Evolutionary conservation across 2,113 vertebrate genomes (phyloP).

Genomic region (Trematomus loennbergii): DNA sequence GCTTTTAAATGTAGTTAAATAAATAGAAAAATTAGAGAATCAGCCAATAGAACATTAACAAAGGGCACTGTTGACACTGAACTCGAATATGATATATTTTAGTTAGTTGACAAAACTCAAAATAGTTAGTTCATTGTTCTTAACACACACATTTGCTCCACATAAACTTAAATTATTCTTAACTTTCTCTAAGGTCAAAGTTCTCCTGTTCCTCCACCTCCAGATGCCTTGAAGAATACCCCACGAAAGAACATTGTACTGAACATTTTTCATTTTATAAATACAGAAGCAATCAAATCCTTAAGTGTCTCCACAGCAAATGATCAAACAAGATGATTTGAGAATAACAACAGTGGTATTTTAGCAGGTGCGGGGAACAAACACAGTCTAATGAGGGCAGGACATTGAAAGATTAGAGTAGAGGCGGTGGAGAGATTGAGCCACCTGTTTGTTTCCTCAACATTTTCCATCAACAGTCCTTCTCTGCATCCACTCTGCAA

Average conservation of each 20-base stretch:
- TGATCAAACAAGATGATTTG: conserved; percentile 59
- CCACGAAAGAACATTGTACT: neutral
- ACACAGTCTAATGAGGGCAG: conserved; percentile 58
- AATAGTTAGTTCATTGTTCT: too few species aligned
- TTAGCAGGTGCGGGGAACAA: conserved; percentile 57
- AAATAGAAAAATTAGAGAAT: neutral
- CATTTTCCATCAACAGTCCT: conserved; percentile 26
- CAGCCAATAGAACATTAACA: neutral
- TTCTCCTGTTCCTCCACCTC: neutral
- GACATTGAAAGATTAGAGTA: conserved; percentile 55
- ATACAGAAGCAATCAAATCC: conserved; percentile 30
- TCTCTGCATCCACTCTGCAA: conserved; percentile 46
- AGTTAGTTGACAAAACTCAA: too few species aligned
- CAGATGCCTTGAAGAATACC: neutral
- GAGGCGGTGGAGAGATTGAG: conserved; percentile 38
- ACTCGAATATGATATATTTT: too few species aligned
- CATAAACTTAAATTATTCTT: neutral
- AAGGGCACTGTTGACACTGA: neutral
- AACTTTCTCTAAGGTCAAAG: neutral
- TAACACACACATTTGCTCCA: too few species aligned
- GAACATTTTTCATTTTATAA: conserved; percentile 7
- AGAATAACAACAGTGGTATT: conserved; percentile 48
- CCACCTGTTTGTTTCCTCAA: conserved; percentile 63
- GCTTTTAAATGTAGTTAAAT: conserved; percentile 13
- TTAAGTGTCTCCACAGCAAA: conserved; percentile 31